Conservation (phyloP, 2,113 vertebrate genomes). For the Promerops cafer region DNA sequence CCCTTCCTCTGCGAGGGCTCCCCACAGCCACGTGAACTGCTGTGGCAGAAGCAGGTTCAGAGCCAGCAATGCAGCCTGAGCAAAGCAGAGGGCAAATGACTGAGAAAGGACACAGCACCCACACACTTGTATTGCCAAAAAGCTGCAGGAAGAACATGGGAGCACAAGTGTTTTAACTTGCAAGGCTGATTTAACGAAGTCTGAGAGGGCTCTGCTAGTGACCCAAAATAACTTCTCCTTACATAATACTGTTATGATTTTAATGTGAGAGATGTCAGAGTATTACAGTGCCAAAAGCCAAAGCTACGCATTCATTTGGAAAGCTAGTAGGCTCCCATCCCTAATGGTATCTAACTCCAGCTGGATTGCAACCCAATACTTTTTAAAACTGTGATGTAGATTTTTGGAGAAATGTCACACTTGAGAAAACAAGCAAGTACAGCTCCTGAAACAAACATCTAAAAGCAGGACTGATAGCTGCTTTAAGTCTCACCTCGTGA, state of each 20-base stretch:
- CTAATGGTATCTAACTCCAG: conserved; percentile 32
- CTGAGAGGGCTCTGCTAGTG: background rate
- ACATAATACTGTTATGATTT: conserved; percentile 45
- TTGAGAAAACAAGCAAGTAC: background rate
- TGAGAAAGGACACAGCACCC: background rate
- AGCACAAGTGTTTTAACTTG: background rate
- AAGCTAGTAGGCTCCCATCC: background rate
- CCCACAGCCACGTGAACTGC: fast-evolving
- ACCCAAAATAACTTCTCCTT: conserved; percentile 53
- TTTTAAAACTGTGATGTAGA: background rate
- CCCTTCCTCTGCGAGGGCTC: fast-evolving
- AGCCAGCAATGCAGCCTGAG: fast-evolving
- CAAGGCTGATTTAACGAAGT: background rate
- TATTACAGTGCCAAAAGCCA: conserved; percentile 33
- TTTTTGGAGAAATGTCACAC: background rate
- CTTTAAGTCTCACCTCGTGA: background rate
- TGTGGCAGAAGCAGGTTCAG: background rate
- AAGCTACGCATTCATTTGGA: conserved; percentile 14
- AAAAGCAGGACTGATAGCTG: background rate
- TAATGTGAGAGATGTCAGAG: conserved; percentile 11
- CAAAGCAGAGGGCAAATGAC: background rate
- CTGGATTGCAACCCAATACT: background rate
- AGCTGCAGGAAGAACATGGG: background rate
- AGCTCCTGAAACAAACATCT: background rate
- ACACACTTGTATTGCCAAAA: fast-evolving